These are phyloP conservation scores for Hemistola chrysoprasaria DNA, from an alignment of 2,888 invertebrate genomes.

Conservation along the genomic window DNA sequence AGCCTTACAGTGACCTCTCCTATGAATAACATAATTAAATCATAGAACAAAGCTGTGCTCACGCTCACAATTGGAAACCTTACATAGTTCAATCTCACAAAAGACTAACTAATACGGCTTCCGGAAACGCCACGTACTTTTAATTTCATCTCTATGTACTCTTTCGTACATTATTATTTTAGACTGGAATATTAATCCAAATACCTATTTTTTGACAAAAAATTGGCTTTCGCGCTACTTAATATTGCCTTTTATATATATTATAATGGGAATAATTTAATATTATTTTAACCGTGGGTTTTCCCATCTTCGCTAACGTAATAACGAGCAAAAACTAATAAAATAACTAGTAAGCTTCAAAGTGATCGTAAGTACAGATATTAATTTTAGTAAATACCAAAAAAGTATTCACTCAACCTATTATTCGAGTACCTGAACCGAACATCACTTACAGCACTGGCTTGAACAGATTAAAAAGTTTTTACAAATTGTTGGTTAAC, in stretches of 20 bases:
- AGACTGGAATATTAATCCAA: too few species aligned
- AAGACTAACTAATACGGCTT: slow-evolving; percentile 49
- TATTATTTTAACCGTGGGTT: too few species aligned
- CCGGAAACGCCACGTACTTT: slow-evolving; percentile 26
- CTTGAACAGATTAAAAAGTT: slow-evolving; percentile 48
- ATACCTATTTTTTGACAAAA: too few species aligned
- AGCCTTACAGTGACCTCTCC: slow-evolving; percentile 11
- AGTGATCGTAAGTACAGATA: too few species aligned
- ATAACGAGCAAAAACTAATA: too few species aligned
- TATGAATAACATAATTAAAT: slow-evolving; percentile 32
- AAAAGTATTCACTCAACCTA: slow-evolving; percentile 13
- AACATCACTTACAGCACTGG: slow-evolving; percentile 25
- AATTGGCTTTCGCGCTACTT: too few species aligned
- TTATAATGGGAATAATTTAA: too few species aligned
- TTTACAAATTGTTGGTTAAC: slow-evolving; percentile 44
- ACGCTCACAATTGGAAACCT: slow-evolving; percentile 51
- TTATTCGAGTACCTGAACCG: slow-evolving; percentile 16
- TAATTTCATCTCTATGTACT: slow-evolving; percentile 23
- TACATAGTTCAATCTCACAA: slow-evolving; percentile 53
- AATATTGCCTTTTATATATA: too few species aligned
- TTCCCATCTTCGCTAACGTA: too few species aligned
- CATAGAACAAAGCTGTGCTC: slow-evolving; percentile 34
- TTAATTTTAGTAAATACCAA: background rate
- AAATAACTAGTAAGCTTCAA: too few species aligned
- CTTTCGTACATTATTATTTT: too few species aligned